phyloP scores from a whole-genome alignment of 2,888 invertebrate species.

The Drosophila neotestacea region DNA sequence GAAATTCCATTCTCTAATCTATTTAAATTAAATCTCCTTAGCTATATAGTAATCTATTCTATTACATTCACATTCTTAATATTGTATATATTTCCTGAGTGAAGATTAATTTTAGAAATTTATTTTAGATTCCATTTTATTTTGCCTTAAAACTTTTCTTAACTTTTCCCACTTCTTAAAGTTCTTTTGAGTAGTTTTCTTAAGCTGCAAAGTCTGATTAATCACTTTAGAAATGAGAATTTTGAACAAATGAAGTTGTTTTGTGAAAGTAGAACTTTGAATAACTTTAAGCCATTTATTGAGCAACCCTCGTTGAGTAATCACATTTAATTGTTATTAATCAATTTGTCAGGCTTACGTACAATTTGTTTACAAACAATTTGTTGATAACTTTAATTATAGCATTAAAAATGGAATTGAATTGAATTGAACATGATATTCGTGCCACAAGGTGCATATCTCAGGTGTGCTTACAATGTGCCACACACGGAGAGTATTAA shows the following conservation, averaged over 20 bases:
- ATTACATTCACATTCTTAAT: neutral
- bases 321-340: slow-evolving; percentile 8
- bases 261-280: neutral
- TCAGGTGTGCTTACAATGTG: slow-evolving; percentile 8
- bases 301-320: slow-evolving; percentile 7
- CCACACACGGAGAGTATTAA: slow-evolving; percentile 25
- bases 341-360: slow-evolving; percentile 20
- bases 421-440: slow-evolving; percentile 3
- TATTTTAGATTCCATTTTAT: neutral
- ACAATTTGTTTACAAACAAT: slow-evolving; percentile 25
- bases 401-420: slow-evolving; percentile 1
- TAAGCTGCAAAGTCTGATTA: neutral
- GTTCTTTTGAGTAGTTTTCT: neutral
- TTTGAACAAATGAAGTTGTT: neutral
- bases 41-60: neutral
- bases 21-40: neutral
- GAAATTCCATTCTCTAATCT: too few species aligned
- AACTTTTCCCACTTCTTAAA: neutral
- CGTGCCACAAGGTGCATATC: slow-evolving; percentile 13
- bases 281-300: neutral
- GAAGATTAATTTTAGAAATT: neutral
- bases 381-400: slow-evolving; percentile 24
- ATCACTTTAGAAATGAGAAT: neutral
- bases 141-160: neutral
- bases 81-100: neutral